These are phyloP conservation scores for Caenorhabditis zanzibari DNA, from an alignment of 2,888 invertebrate genomes.

Conservation along the genomic window DNA sequence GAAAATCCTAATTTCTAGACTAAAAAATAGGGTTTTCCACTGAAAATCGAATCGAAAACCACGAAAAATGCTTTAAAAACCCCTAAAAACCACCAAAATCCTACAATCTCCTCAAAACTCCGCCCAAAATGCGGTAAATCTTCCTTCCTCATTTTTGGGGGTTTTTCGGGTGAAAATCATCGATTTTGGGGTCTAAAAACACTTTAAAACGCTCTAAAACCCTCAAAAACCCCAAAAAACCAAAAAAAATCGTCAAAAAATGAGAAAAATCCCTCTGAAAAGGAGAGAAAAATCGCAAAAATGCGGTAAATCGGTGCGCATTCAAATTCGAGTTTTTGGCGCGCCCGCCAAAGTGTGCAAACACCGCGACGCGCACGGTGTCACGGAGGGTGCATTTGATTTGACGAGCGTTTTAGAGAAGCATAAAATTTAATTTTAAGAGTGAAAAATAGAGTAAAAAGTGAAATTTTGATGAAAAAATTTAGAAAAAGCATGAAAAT, in stretches of 20 bases:
- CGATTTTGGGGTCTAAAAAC: too few relatives aligned
- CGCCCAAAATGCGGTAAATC: background rate
- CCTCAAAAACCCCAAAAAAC: background rate
- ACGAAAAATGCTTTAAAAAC: background rate
- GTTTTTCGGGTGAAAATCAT: too few relatives aligned
- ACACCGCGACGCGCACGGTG: conserved; percentile 19
- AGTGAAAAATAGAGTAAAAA: too few relatives aligned
- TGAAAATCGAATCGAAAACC: background rate
- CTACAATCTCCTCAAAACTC: background rate
- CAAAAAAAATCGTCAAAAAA: background rate
- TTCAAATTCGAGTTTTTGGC: conserved; percentile 45
- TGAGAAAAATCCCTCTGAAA: background rate
- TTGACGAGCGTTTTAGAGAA: too few relatives aligned
- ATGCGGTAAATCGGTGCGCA: conserved; percentile 33
- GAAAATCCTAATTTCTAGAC: too few relatives aligned
- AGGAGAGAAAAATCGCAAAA: background rate
- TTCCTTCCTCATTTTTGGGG: too few relatives aligned
- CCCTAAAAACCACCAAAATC: background rate
- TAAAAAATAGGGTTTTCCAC: background rate
- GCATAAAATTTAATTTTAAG: too few relatives aligned
- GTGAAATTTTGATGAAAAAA: too few relatives aligned
- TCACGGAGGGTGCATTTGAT: too few relatives aligned
- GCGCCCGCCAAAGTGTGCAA: conserved; percentile 37
- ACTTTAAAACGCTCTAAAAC: background rate
- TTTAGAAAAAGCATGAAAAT: too few relatives aligned